phyloP scores from a whole-genome alignment of 2,797 vertebrate genomes.

The Xiphorhynchus erythropygius region DNA sequence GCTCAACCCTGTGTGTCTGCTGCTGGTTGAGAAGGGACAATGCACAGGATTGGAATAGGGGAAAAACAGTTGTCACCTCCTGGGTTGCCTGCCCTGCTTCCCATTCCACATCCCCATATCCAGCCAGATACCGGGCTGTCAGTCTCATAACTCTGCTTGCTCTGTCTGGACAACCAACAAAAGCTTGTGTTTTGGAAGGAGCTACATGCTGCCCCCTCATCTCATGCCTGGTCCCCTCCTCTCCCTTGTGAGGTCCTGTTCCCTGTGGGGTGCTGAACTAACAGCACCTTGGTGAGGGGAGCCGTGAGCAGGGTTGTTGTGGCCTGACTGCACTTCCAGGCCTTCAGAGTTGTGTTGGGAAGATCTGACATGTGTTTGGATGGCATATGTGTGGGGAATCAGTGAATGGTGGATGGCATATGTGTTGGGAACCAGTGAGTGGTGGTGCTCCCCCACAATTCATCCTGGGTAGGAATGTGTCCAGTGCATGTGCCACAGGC shows the following conservation, averaged over 20 bases:
- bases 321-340: background rate
- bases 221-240: background rate
- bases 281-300: background rate
- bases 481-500: background rate
- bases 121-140: background rate
- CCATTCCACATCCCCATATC: background rate
- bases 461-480: background rate
- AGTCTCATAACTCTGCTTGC: background rate
- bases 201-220: background rate
- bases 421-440: background rate
- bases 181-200: background rate
- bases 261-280: background rate
- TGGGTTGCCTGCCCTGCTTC: background rate
- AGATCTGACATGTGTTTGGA: background rate
- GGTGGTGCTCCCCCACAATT: accelerated
- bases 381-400: background rate
- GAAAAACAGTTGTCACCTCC: background rate
- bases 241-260: background rate
- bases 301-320: background rate
- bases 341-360: background rate
- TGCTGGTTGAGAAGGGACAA: background rate
- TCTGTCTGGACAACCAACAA: background rate
- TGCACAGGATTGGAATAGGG: background rate
- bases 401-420: too few relatives aligned
- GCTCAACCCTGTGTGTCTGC: background rate